Conservation (phyloP, 2,113 vertebrate species). For the Tiliqua scincoides region DNA sequence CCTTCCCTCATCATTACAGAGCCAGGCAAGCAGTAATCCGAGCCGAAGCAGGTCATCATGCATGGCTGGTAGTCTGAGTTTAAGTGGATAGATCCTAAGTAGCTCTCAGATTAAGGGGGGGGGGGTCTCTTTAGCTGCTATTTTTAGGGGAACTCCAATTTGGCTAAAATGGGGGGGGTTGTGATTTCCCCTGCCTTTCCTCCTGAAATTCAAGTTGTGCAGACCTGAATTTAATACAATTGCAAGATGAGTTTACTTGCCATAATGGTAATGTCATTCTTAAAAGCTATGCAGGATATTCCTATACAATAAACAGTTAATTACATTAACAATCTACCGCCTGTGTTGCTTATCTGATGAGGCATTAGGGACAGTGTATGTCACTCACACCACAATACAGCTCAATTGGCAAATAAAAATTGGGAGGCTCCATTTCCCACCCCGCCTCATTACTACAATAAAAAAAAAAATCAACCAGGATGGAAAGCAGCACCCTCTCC, state of each 20-base stretch:
- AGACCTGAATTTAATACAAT: background rate
- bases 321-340: background rate
- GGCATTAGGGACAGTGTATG: background rate
- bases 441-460: background rate
- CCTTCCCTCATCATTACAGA: no score
- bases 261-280: background rate
- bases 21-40: no score
- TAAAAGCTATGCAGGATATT: background rate
- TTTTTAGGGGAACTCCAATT: no score
- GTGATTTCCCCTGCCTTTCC: no score
- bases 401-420: background rate
- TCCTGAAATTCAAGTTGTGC: background rate
- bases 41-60: background rate
- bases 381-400: background rate
- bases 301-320: background rate
- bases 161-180: no score
- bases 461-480: no score
- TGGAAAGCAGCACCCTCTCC: background rate
- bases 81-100: no score
- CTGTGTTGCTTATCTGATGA: background rate
- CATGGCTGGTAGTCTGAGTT: background rate
- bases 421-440: background rate
- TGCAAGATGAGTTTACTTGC: background rate
- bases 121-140: no score
- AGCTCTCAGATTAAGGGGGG: no score